Evolutionary conservation across 1,140 invertebrate species (phyloP).

Genomic region (Argopecten irradians): DNA sequence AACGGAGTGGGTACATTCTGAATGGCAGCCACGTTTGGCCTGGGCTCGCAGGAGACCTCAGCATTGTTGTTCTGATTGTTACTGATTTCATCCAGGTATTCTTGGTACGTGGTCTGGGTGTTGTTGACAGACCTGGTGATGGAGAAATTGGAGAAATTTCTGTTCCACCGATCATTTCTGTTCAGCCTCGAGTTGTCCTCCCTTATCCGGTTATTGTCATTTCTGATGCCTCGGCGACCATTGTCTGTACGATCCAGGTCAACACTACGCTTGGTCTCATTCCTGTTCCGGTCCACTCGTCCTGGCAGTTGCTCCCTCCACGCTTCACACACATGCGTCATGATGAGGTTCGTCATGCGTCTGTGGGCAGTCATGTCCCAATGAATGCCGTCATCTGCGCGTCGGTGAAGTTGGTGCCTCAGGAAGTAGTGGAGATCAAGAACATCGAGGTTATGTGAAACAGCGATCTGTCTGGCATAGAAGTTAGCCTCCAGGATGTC

Average conservation of each 20-base stretch:
- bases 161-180: not conserved
- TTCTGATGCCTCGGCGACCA: not conserved
- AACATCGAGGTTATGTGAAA: conserved; percentile 74
- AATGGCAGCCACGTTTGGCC: not conserved
- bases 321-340: conserved; percentile 65
- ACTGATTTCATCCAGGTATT: not conserved
- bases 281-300: not conserved
- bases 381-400: conserved; percentile 68
- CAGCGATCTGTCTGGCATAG: conserved; percentile 59
- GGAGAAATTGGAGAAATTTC: not conserved
- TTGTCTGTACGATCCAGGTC: not conserved
- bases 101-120: not conserved
- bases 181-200: not conserved
- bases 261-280: not conserved
- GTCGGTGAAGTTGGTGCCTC: conserved; percentile 62
- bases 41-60: not conserved
- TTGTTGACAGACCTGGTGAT: not conserved
- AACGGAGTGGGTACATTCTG: not conserved
- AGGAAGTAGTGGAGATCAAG: conserved; percentile 79
- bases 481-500: conserved; percentile 79
- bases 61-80: not conserved
- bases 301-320: conserved; percentile 55
- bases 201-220: not conserved
- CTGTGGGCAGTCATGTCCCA: conserved; percentile 71
- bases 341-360: conserved; percentile 65